Evolutionary conservation across 2,113 vertebrate genomes (phyloP).

Genomic region (Mohoua ochrocephala): DNA sequence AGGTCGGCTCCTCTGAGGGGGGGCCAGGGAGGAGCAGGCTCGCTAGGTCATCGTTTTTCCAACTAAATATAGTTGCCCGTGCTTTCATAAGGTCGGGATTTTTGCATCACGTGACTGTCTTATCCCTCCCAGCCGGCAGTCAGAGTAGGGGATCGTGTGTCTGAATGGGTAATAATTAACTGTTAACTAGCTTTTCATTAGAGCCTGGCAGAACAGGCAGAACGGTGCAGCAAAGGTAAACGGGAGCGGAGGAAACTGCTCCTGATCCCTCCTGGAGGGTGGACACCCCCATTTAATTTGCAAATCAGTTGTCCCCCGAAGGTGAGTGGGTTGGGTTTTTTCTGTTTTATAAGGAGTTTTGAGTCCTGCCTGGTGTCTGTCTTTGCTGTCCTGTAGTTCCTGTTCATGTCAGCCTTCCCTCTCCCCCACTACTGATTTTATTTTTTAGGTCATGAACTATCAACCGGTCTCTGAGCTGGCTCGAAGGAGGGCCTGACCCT

Average conservation of each 20-base stretch:
- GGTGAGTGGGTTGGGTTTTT: conserved; percentile 12
- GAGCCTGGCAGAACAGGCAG: background rate
- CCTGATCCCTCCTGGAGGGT: background rate
- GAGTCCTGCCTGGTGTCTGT: background rate
- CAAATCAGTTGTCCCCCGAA: background rate
- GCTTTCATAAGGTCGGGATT: conserved; percentile 61
- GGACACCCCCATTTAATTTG: background rate
- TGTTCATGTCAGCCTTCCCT: background rate
- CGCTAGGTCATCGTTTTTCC: conserved; percentile 51
- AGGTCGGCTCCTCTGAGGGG: background rate
- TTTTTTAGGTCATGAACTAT: background rate
- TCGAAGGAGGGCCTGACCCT: background rate
- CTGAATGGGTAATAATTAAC: conserved; percentile 69
- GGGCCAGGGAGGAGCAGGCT: background rate
- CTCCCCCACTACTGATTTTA: background rate
- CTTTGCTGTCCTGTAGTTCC: background rate
- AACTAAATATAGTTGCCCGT: conserved; percentile 54
- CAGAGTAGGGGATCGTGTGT: conserved; percentile 32
- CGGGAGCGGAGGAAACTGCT: background rate
- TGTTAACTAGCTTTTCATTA: conserved; percentile 69
- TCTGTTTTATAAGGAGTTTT: background rate
- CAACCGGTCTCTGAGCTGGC: background rate
- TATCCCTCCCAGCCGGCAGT: conserved; percentile 25
- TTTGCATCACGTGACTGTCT: conserved; percentile 41
- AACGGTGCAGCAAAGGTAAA: background rate